A percentile compares a stretch with the other conserved stretches of the same genome.
phyloP scores from a whole-genome alignment of 1,140 invertebrate species.

The Papilio polytes region DNA sequence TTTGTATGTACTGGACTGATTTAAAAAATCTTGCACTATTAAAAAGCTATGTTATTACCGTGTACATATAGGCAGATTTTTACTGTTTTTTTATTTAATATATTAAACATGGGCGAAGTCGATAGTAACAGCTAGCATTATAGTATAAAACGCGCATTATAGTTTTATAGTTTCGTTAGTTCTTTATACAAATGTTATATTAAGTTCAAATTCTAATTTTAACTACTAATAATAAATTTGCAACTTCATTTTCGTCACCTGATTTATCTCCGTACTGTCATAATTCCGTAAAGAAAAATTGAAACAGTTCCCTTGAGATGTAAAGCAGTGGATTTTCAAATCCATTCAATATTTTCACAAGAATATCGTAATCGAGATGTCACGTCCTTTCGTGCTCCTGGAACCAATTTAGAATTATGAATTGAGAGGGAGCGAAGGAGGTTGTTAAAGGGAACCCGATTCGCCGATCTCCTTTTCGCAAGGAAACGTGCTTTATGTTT shows the following conservation, averaged over 20 bases:
- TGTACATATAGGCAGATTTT: no score
- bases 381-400: constrained; percentile 33
- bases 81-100: no score
- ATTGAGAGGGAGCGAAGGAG: constrained; percentile 31
- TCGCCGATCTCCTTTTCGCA: constrained; percentile 10
- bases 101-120: no score
- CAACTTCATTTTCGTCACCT: neutral
- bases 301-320: constrained; percentile 30
- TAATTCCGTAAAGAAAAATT: constrained; percentile 22
- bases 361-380: constrained; percentile 39
- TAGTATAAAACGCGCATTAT: no score
- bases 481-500: constrained; percentile 16
- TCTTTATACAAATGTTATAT: no score
- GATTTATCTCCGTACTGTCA: neutral
- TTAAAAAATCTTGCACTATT: no score
- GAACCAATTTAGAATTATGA: constrained; percentile 38
- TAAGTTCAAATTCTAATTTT: no score
- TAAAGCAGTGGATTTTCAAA: constrained; percentile 35
- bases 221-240: no score
- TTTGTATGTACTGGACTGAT: no score
- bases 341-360: constrained; percentile 39
- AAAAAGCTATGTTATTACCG: no score
- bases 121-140: no score
- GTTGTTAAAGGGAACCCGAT: constrained; percentile 22
- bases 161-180: no score